Evolutionary conservation across 2,113 vertebrate species (phyloP), one percentile per base, ranked within the genome.

Genomic region (Microtus ochrogaster): DNA sequence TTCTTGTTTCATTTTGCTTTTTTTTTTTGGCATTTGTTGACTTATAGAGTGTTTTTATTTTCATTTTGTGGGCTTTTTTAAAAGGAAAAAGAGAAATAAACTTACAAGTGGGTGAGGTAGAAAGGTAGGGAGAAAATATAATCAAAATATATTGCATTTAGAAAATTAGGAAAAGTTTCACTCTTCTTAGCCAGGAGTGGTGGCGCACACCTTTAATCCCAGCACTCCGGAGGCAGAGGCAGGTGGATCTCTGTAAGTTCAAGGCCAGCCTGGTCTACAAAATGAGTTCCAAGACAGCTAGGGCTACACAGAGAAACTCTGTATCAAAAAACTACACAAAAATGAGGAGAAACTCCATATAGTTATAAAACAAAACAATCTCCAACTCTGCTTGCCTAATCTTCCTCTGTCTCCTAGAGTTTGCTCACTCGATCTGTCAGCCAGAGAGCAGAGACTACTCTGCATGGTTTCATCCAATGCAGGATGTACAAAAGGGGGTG

Each of bases 381-480:
- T 58, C 49, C 19, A 89, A 44, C 55, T 55, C 26, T 22, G 19
- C 24, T 87, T 61, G 16, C 8, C 33, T 89, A 17, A 5, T 65
- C 58, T 49, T 47, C 39, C 26, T 58, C 47, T 19, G 24, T 61
- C 63, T 66, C 58, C 52, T 72, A n/a, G 8, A 10, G 30, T 58
- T 41, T 11, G 36, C 49, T 73, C 36, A 30, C 49, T 58, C 24
- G 47, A 10, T 16, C 21, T 74, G 21, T 11, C 1, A 1, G 72
- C 9, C 44, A 17, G 16, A 95, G 63, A 78, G 74, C 9, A 63
- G 4, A 41, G 13, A 12, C 63, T 10, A 30, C 33, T 68, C 7
- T 0, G 70, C 2, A 4, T 21, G 22, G 19, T n/a, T 28, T 39
- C 0, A 24, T 39, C n/a, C 10, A 14, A 36, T 33, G 16, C 7